These are phyloP conservation scores for Orycteropus afer DNA, from an alignment of 2,113 vertebrate species.

Conservation along the genomic window DNA sequence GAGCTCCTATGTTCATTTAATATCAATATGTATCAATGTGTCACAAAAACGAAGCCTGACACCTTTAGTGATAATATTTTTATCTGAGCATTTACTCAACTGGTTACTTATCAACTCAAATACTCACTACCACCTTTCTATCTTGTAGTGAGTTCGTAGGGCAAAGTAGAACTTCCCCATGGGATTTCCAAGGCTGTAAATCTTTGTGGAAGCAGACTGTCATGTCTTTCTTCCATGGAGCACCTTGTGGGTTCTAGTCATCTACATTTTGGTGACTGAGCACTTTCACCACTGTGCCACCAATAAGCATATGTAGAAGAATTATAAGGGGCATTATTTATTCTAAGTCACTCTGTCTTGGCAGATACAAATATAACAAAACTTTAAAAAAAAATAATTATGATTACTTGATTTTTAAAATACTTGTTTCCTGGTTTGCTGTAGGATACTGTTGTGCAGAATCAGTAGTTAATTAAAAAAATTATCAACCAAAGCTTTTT, in stretches of 20 bases:
- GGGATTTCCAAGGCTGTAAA: too few species aligned
- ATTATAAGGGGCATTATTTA: neutral
- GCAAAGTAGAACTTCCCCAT: too few species aligned
- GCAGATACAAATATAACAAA: neutral
- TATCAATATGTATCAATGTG: neutral
- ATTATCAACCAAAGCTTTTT: neutral
- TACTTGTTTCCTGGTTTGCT: neutral
- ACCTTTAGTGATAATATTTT: neutral
- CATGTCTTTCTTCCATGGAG: too few species aligned
- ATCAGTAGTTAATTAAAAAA: constrained; percentile 23
- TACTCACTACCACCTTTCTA: too few species aligned
- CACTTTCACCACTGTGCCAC: too few species aligned
- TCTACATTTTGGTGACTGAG: too few species aligned
- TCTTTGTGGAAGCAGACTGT: too few species aligned
- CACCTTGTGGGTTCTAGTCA: too few species aligned
- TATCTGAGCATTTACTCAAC: neutral
- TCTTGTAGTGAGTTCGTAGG: too few species aligned
- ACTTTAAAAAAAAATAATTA: neutral
- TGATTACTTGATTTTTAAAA: constrained; percentile 44
- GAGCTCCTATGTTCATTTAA: too few species aligned
- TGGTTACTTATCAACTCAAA: too few species aligned
- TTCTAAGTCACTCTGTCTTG: neutral
- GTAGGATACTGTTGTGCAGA: neutral
- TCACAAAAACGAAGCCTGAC: neutral
- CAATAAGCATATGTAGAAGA: neutral